phyloP scores from a whole-genome alignment of 1,140 invertebrate genomes.

The Arctopsyche grandis region DNA sequence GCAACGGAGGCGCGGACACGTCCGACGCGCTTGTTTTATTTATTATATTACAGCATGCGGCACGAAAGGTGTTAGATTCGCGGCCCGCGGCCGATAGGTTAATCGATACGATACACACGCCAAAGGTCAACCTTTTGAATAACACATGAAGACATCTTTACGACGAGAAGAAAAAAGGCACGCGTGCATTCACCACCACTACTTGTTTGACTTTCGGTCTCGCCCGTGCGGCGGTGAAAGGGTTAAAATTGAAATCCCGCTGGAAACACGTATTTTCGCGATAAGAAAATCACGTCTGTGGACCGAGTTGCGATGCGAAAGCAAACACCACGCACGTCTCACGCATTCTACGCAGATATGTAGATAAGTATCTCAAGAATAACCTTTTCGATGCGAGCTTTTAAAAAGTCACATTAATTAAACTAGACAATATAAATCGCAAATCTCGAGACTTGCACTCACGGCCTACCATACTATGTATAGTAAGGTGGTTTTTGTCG shows the following conservation, averaged over 20 bases:
- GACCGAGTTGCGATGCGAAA: slow-evolving; percentile 16
- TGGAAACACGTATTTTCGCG: slow-evolving; percentile 4
- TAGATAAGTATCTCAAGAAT: no score
- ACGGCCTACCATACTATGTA: no score
- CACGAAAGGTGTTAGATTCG: slow-evolving; percentile 6
- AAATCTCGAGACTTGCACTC: no score
- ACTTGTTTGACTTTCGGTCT: not conserved
- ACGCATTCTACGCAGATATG: not conserved
- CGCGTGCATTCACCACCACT: not conserved
- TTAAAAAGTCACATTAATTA: no score
- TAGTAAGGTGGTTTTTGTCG: no score
- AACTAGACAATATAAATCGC: no score
- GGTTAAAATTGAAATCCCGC: not conserved
- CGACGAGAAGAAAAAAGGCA: no score
- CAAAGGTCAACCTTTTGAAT: slow-evolving; percentile 3
- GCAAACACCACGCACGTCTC: slow-evolving; percentile 9
- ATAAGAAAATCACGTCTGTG: slow-evolving; percentile 17
- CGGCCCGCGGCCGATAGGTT: slow-evolving; percentile 2
- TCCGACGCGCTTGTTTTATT: not conserved
- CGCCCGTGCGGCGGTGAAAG: not conserved
- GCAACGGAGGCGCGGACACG: not conserved
- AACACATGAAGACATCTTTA: not conserved
- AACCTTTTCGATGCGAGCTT: no score
- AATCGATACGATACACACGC: slow-evolving; percentile 11
- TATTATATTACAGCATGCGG: not conserved